phyloP scores from a whole-genome alignment of 2,113 vertebrate species.

The Chaetura pelagica region DNA sequence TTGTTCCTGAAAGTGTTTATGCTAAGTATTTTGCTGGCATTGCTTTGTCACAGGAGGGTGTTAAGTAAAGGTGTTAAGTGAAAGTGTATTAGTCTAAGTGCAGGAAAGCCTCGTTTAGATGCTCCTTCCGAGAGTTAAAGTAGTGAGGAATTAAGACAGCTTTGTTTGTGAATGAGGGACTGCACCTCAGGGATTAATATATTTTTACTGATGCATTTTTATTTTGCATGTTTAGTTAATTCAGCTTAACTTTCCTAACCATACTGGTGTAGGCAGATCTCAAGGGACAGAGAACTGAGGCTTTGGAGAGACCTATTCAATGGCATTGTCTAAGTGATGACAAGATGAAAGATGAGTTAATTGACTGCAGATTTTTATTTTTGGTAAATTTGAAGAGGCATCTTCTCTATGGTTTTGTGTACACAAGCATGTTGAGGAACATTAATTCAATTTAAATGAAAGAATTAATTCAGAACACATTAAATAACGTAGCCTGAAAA shows the following conservation, averaged over 20 bases:
- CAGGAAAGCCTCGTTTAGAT: constrained; percentile 15
- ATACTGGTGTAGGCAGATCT: constrained; percentile 4
- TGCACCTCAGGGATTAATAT: constrained; percentile 22
- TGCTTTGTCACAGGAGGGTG: constrained; percentile 17
- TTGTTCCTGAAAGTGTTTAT: constrained; percentile 14
- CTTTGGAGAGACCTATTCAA: constrained; percentile 6
- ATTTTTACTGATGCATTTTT: constrained; percentile 36
- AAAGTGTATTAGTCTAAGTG: constrained; percentile 46
- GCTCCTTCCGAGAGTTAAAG: constrained; percentile 39
- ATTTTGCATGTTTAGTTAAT: constrained; percentile 2
- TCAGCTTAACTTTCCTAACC: constrained; percentile 36
- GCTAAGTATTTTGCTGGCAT: neutral
- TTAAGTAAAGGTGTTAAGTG: constrained; percentile 34
- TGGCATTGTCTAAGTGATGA: constrained; percentile 51
- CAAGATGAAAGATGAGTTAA: constrained; percentile 58
- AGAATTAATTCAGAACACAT: constrained; percentile 35
- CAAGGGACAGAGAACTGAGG: neutral
- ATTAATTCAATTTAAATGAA: neutral
- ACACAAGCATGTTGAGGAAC: constrained; percentile 25
- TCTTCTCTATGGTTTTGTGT: constrained; percentile 29
- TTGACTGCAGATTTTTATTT: constrained; percentile 59
- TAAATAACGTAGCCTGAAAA: constrained; percentile 40
- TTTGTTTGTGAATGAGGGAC: constrained; percentile 47
- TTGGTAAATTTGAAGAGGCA: constrained; percentile 3
- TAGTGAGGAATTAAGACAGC: constrained; percentile 30